These are phyloP conservation scores for Acanthopagrus latus DNA, from an alignment of 2,797 vertebrate species.

Conservation along the genomic window DNA sequence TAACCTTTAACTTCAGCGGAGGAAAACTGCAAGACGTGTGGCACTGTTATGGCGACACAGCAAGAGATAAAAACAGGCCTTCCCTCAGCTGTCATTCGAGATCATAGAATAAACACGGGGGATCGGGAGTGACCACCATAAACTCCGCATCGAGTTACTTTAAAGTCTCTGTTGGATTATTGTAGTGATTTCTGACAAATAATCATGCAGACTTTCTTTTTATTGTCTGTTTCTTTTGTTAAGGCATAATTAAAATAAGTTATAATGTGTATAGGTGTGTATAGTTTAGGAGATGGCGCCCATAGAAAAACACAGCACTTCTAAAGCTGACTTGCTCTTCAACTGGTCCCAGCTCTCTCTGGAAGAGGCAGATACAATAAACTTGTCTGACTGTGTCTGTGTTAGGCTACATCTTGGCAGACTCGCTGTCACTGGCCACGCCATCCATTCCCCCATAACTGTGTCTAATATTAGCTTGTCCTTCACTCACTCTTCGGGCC, in stretches of 20 bases:
- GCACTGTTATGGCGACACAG: not conserved
- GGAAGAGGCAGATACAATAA: conserved; percentile 18
- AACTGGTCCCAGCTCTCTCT: conserved; percentile 15
- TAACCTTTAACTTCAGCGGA: not conserved
- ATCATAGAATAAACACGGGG: not conserved
- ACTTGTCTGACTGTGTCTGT: conserved; percentile 44
- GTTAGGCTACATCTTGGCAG: conserved; percentile 55
- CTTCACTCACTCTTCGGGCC: conserved; percentile 67
- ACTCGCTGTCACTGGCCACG: conserved; percentile 37
- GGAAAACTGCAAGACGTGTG: not conserved
- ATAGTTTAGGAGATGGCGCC: not conserved
- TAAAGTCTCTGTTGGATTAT: not conserved
- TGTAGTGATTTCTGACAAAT: not conserved
- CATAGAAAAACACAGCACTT: not conserved
- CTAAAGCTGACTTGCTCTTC: conserved; percentile 4
- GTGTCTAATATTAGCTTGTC: conserved; percentile 78
- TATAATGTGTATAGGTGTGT: not conserved
- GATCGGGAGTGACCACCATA: not conserved
- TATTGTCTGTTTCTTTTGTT: not conserved
- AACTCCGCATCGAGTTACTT: not conserved
- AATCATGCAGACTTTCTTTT: not conserved
- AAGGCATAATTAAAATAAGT: not conserved
- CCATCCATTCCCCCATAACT: conserved; percentile 56
- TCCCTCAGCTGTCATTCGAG: not conserved
- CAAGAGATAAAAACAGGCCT: not conserved